Evolutionary conservation across 35 echinoderm and acorn worm genomes (phyloP).

Genomic region (Hemicentrotus pulcherrimus): DNA sequence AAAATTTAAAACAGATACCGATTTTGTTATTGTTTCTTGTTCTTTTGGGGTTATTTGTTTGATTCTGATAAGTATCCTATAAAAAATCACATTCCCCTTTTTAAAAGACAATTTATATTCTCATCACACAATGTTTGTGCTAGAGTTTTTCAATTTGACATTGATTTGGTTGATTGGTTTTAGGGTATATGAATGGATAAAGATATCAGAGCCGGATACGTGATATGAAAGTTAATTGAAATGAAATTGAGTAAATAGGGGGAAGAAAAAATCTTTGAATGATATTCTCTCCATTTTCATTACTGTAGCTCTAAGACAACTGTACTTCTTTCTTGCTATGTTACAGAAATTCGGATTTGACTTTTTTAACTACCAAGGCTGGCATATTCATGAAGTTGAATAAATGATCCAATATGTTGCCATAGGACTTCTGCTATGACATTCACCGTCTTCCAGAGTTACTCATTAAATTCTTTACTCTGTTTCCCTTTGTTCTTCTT

Average conservation of each 20-base stretch:
- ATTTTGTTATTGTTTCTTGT: too few species aligned
- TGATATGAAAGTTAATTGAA: neutral
- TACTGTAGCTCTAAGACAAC: neutral
- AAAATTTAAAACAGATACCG: too few species aligned
- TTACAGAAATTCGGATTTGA: neutral
- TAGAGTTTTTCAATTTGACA: neutral
- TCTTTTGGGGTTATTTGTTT: neutral
- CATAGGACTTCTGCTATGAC: neutral
- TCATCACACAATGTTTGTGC: neutral
- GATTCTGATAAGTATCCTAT: neutral
- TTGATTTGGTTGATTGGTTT: neutral
- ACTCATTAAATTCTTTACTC: too few species aligned
- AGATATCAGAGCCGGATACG: neutral
- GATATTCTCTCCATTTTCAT: neutral
- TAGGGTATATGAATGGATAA: neutral
- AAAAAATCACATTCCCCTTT: neutral
- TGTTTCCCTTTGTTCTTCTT: neutral
- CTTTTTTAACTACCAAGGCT: neutral
- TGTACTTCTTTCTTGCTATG: neutral
- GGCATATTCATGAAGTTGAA: neutral
- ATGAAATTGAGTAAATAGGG: too few species aligned
- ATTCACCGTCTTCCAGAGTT: neutral
- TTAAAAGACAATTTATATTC: neutral
- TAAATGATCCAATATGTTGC: neutral
- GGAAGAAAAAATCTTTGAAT: neutral